Percentiles rank a stretch among this genome's conserved stretches.
Conservation (phyloP, 2,888 invertebrate genomes). For the Desoria tigrina region DNA sequence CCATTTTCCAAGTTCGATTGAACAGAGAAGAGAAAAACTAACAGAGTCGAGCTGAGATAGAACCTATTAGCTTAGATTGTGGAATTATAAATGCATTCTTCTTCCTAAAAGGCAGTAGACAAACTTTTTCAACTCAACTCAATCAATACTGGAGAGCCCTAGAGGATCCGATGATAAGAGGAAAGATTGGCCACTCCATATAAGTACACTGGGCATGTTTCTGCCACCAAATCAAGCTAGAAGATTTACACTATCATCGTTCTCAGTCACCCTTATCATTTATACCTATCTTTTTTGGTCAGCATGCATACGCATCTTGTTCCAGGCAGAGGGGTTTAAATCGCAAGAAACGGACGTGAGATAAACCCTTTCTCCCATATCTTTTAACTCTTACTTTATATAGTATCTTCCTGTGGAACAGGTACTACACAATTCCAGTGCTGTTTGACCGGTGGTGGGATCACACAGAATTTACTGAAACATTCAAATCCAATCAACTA, state of each 20-base stretch:
- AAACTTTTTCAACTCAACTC: neutral
- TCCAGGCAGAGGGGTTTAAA: neutral
- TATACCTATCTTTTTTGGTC: conserved; percentile 11
- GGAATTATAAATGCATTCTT: too few species aligned
- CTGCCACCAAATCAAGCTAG: conserved; percentile 8
- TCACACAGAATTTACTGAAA: too few species aligned
- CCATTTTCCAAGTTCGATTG: too few species aligned
- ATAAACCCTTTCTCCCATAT: neutral
- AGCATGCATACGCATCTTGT: neutral
- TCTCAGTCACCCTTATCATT: conserved; percentile 4
- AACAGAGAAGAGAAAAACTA: too few species aligned
- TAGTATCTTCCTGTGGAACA: too few species aligned
- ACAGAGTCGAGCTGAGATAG: too few species aligned
- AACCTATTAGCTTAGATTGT: too few species aligned
- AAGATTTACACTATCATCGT: conserved; percentile 3
- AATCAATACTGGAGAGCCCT: conserved; percentile 13
- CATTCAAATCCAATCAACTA: too few species aligned
- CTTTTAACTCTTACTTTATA: neutral
- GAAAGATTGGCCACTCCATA: neutral
- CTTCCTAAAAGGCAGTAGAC: too few species aligned
- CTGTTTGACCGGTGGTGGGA: too few species aligned
- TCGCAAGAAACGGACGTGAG: neutral
- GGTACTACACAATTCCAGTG: too few species aligned
- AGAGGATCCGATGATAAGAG: conserved; percentile 14
- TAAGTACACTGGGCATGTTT: conserved; percentile 9